Evolutionary conservation across 2,888 invertebrate species (phyloP).

Genomic region (Drosophila kambysellisi): DNA sequence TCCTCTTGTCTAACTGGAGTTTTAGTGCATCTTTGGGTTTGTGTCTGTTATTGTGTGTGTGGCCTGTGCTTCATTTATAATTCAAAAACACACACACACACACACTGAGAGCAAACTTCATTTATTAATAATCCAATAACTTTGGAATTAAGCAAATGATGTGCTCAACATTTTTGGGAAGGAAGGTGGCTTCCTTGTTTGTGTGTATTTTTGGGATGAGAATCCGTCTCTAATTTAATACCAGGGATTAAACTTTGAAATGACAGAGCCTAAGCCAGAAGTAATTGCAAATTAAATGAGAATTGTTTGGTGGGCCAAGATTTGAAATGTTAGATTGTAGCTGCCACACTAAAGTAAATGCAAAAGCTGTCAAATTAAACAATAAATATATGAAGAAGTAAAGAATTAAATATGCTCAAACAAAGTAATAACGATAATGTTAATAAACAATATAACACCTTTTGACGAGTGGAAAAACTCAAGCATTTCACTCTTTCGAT

Average conservation of each 20-base stretch:
- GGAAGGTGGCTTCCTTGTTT: neutral
- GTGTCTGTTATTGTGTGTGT: slow-evolving; percentile 2
- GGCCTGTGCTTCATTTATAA: slow-evolving; percentile 34
- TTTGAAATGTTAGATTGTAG: neutral
- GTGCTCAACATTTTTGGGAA: neutral
- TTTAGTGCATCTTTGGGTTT: slow-evolving; percentile 9
- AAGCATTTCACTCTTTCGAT: neutral
- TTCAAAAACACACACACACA: slow-evolving; percentile 13
- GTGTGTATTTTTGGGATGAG: slow-evolving; percentile 3
- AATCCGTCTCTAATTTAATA: slow-evolving; percentile 24
- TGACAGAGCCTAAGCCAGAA: slow-evolving; percentile 52
- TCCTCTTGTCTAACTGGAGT: slow-evolving; percentile 25
- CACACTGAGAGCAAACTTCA: slow-evolving; percentile 22
- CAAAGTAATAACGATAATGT: neutral
- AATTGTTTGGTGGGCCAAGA: slow-evolving; percentile 12
- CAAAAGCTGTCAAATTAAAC: neutral
- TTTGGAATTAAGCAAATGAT: slow-evolving; percentile 56
- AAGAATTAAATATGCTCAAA: neutral
- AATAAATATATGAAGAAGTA: neutral
- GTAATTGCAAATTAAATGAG: slow-evolving; percentile 71
- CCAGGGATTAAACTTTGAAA: slow-evolving; percentile 23
- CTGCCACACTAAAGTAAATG: neutral
- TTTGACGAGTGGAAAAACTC: neutral
- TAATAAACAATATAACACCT: neutral
- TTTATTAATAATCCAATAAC: slow-evolving; percentile 67